Conservation (phyloP, 2,888 invertebrate species). For the Acronicta alni region DNA sequence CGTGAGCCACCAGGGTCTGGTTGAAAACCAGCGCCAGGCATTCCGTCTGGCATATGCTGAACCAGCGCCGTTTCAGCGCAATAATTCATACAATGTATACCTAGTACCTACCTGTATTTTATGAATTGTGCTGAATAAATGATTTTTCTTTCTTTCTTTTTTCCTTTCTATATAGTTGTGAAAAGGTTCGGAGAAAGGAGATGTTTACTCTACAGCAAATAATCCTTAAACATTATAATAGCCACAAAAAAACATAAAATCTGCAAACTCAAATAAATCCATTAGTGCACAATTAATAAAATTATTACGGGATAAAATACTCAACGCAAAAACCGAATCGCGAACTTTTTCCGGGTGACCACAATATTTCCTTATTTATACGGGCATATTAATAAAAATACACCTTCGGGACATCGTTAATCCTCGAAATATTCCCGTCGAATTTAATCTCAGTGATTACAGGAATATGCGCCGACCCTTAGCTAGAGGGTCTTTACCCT, state of each 20-base stretch:
- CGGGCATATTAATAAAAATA: conserved; percentile 56
- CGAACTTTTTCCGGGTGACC: conserved; percentile 28
- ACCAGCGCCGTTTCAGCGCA: too few species aligned
- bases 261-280: conserved; percentile 7
- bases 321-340: conserved; percentile 6
- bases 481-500: conserved; percentile 56
- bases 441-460: conserved; percentile 69
- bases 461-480: conserved; percentile 59
- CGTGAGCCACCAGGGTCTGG: too few species aligned
- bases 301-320: conserved; percentile 21
- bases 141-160: too few species aligned
- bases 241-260: neutral
- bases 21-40: too few species aligned
- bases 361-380: conserved; percentile 45
- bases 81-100: too few species aligned
- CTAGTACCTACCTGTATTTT: too few species aligned
- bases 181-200: too few species aligned
- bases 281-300: conserved; percentile 2
- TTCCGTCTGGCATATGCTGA: too few species aligned
- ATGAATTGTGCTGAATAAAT: too few species aligned
- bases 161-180: too few species aligned
- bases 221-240: too few species aligned
- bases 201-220: too few species aligned
- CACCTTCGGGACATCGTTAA: conserved; percentile 56
- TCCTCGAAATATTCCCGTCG: conserved; percentile 64